Conservation (phyloP, 2,797 vertebrate genomes). For the Rousettus madagascariensis region DNA sequence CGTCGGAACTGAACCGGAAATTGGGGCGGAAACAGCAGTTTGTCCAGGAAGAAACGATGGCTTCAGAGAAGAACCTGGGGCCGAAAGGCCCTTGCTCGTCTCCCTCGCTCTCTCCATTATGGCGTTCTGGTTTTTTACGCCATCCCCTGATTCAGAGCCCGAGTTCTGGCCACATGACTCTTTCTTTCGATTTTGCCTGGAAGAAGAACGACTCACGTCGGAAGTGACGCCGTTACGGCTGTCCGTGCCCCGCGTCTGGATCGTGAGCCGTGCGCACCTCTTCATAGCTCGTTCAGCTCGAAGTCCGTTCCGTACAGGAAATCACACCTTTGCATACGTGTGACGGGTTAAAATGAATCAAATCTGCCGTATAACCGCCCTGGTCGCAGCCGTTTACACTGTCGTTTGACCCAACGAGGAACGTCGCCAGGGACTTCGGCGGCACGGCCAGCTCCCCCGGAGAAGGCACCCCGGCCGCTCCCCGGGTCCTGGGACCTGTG, state of each 20-base stretch:
- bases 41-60: background rate
- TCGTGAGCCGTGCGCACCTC: background rate
- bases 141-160: accelerated
- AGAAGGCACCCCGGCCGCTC: too few species aligned
- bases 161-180: background rate
- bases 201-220: background rate
- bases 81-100: accelerated
- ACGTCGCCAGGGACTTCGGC: background rate
- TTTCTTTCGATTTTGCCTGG: background rate
- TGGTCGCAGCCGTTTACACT: background rate
- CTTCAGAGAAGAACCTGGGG: background rate
- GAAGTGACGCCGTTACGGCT: background rate
- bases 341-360: constrained; percentile 60
- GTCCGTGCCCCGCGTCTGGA: background rate
- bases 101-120: accelerated
- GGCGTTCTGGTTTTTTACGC: accelerated
- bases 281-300: constrained; percentile 4
- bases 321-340: constrained; percentile 44
- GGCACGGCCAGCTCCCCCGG: background rate
- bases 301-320: constrained; percentile 56
- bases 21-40: background rate
- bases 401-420: constrained; percentile 43
- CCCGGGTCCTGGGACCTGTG: accelerated
- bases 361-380: constrained; percentile 31
- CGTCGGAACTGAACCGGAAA: too few species aligned